Evolutionary conservation across 2,888 invertebrate genomes (phyloP), one percentile per base, ranked within the genome.

Genomic region (Magallana nippona): DNA sequence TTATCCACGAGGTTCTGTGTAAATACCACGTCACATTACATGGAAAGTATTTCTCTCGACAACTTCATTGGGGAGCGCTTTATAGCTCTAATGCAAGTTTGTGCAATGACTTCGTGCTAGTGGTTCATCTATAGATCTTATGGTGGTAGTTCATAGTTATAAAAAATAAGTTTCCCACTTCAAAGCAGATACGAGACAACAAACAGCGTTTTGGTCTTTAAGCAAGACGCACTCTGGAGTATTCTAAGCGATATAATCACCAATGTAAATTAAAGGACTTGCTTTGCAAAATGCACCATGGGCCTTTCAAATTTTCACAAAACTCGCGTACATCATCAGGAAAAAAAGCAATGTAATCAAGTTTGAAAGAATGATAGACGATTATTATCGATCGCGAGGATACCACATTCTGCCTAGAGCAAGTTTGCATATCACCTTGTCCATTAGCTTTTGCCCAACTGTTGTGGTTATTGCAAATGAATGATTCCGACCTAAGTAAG

Each of bases 291-390:
- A 17, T n/a, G n/a, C 60, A 60, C 60, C 60, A n/a, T n/a, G n/a
- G n/a, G 60, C n/a, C 15, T 60, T n/a, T 60, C n/a, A 13, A n/a
- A 60, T n/a, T n/a, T 60, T 60, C n/a, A 60, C n/a, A n/a, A 60
- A 60, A 60, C n/a, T 71, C 13, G 71, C 10, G 27, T 13, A 71
- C 27, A 71, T 27, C 27, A 27, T 71, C 22, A 71, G 11, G 44
- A 8, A 71, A 71, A 71, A 71, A 71, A 11, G 71, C 71, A 71
- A 71, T 71, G 27, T 71, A 71, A 71, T 71, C 27, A 27, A 27
- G 71, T 71, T 71, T 71, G 8, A 60, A 60, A 60, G 71, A 71
- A 71, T 27, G 27, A 71, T 11, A 22, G 71, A 71, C 32, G 71
- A 71, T 71, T 13, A 11, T 71, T 71, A 71, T 71, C 71, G 71